A percentile compares a stretch with the other conserved stretches of the same genome.
Evolutionary conservation across 2,113 vertebrate genomes (phyloP).

Genomic region (Pollimyrus isidori): DNA sequence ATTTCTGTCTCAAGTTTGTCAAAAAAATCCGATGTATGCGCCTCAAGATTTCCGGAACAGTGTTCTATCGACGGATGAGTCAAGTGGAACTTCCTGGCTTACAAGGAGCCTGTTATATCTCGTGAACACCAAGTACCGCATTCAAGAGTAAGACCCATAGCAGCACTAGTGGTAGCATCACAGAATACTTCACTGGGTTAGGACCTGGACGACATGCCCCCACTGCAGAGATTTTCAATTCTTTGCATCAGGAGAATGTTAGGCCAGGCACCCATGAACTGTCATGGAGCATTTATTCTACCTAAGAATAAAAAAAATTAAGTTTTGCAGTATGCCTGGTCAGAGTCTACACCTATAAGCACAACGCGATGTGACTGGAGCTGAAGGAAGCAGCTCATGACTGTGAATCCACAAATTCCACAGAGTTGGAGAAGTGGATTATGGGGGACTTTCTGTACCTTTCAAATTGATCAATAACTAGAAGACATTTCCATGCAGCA

Average conservation of each 20-base stretch:
- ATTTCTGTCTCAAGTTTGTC: not conserved
- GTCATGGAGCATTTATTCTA: not conserved
- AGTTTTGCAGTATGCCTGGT: not conserved
- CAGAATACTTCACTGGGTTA: not conserved
- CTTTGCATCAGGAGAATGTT: not conserved
- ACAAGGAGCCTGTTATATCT: not conserved
- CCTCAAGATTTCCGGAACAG: not conserved
- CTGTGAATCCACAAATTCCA: not conserved
- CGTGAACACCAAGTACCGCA: not conserved
- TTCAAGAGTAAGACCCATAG: not conserved
- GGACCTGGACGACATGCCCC: not conserved
- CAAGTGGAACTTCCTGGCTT: slow-evolving; percentile 3
- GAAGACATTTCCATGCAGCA: not conserved
- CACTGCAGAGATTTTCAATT: not conserved
- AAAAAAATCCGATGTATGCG: not conserved
- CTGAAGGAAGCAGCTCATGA: not conserved
- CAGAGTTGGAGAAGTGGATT: not conserved
- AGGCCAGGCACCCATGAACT: not conserved
- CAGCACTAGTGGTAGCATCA: not conserved
- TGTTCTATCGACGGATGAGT: not conserved
- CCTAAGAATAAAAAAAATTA: not conserved
- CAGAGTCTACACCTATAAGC: not conserved
- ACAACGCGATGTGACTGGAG: not conserved
- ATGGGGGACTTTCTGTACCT: not conserved
- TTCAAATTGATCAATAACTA: not conserved